phyloP scores from a whole-genome alignment of 2,888 invertebrate genomes.

The Poecilobothrus nobilitatus region DNA sequence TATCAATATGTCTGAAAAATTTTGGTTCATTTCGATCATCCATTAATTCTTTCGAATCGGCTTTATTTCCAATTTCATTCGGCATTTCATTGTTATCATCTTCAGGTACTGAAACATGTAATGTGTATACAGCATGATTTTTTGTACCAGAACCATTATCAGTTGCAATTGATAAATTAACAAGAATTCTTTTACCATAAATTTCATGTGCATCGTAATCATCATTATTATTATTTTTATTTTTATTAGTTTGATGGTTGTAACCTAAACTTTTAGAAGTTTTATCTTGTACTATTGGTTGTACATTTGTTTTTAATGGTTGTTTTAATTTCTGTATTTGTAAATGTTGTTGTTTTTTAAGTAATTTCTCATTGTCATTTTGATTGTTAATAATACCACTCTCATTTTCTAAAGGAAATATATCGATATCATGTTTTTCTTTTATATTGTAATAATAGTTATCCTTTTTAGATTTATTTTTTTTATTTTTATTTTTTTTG shows the following conservation, averaged over 20 bases:
- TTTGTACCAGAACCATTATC: conserved; percentile 50
- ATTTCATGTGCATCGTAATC: conserved; percentile 16
- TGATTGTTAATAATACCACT: background rate
- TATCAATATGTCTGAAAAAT: background rate
- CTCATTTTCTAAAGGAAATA: background rate
- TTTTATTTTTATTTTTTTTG: background rate
- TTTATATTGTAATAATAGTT: background rate
- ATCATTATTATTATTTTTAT: background rate
- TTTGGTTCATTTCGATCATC: conserved; percentile 15
- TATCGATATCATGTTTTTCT: background rate
- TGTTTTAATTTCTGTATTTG: background rate
- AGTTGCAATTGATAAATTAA: conserved; percentile 74
- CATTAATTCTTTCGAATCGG: background rate
- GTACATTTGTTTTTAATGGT: background rate
- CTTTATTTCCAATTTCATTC: background rate
- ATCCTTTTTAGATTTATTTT: background rate
- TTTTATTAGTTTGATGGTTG: background rate
- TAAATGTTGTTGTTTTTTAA: background rate
- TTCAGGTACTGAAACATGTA: conserved; percentile 72
- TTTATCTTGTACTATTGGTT: background rate
- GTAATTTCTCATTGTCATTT: background rate
- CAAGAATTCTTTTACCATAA: conserved; percentile 55
- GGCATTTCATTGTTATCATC: conserved; percentile 13
- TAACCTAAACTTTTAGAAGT: background rate
- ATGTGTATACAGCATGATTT: conserved; percentile 62